These are phyloP conservation scores for Procambarus clarkii DNA, from an alignment of 1,140 invertebrate genomes.

Conservation along the genomic window DNA sequence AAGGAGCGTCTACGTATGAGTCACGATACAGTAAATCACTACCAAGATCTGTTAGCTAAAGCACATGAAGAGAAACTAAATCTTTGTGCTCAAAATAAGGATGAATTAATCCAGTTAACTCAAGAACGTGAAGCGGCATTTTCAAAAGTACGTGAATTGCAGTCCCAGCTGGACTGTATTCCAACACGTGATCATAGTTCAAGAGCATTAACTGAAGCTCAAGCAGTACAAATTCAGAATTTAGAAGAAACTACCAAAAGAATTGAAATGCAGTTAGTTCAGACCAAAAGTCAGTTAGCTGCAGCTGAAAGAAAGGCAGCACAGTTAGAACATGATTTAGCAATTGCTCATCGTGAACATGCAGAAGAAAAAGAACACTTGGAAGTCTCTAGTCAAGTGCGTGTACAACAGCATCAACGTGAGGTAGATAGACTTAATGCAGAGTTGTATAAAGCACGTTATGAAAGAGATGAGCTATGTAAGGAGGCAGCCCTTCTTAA, in stretches of 20 bases:
- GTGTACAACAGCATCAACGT: slow-evolving; percentile 50
- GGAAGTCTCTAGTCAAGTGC: slow-evolving; percentile 52
- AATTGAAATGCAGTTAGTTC: slow-evolving; percentile 36
- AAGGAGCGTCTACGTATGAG: slow-evolving; percentile 55
- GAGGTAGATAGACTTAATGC: slow-evolving; percentile 49
- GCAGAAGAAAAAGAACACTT: slow-evolving; percentile 59
- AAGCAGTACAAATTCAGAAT: slow-evolving; percentile 51
- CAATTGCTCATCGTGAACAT: slow-evolving; percentile 43
- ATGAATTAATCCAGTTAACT: slow-evolving; percentile 27
- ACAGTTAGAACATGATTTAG: slow-evolving; percentile 51
- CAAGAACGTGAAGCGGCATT: slow-evolving; percentile 38
- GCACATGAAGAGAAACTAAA: slow-evolving; percentile 46
- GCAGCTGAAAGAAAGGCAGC: slow-evolving; percentile 34
- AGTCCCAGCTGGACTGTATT: slow-evolving; percentile 48
- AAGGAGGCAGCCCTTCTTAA: slow-evolving; percentile 38
- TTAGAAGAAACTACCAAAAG: slow-evolving; percentile 41
- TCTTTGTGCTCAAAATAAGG: slow-evolving; percentile 27
- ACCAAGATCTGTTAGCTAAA: slow-evolving; percentile 57
- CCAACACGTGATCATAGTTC: slow-evolving; percentile 34
- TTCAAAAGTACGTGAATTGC: slow-evolving; percentile 23
- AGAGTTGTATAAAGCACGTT: slow-evolving; percentile 32
- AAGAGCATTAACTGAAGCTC: slow-evolving; percentile 30
- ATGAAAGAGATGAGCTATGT: slow-evolving; percentile 54
- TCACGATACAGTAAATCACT: slow-evolving; percentile 50
- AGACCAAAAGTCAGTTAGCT: slow-evolving; percentile 20